Conservation (phyloP, 1,140 invertebrate species). For the Pseudomyrmex cubaensis region DNA sequence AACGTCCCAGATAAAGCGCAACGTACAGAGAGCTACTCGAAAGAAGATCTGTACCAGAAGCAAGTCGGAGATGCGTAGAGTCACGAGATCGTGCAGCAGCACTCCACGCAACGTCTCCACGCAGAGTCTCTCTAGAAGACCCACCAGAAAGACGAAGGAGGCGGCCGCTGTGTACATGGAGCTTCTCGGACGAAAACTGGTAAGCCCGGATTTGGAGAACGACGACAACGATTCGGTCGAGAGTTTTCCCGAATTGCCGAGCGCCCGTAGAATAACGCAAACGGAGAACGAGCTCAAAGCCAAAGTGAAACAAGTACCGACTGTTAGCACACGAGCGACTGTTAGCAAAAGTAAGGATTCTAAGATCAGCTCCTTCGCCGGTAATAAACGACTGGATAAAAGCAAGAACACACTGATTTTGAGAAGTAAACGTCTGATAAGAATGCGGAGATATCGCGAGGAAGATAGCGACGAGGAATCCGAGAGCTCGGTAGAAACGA, state of each 20-base stretch:
- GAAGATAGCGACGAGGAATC: conserved; percentile 82
- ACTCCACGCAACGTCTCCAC: conserved; percentile 37
- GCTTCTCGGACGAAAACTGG: conserved; percentile 89
- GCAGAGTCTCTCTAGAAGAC: conserved; percentile 82
- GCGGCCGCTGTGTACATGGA: conserved; percentile 91
- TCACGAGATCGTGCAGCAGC: conserved; percentile 79
- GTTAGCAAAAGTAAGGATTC: conserved; percentile 58
- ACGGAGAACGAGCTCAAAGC: conserved; percentile 88
- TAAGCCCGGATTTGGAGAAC: conserved; percentile 86
- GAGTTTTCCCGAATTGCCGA: conserved; percentile 89
- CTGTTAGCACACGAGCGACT: conserved; percentile 39
- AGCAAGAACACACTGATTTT: conserved; percentile 66
- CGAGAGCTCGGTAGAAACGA: conserved; percentile 74
- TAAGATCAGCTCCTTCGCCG: conserved; percentile 32
- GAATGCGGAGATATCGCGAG: conserved; percentile 80
- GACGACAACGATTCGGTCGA: conserved; percentile 88
- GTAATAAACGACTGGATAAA: conserved; percentile 66
- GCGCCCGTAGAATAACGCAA: conserved; percentile 87
- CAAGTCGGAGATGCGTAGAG: conserved; percentile 79
- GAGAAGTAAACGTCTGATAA: conserved; percentile 79
- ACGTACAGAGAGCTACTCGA: conserved; percentile 67
- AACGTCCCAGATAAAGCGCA: conserved; percentile 65
- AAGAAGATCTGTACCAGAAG: conserved; percentile 78
- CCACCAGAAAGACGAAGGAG: conserved; percentile 91
- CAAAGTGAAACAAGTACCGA: conserved; percentile 75